Evolutionary conservation across 1,140 invertebrate genomes (phyloP).

Genomic region (Sycophila sp.): DNA sequence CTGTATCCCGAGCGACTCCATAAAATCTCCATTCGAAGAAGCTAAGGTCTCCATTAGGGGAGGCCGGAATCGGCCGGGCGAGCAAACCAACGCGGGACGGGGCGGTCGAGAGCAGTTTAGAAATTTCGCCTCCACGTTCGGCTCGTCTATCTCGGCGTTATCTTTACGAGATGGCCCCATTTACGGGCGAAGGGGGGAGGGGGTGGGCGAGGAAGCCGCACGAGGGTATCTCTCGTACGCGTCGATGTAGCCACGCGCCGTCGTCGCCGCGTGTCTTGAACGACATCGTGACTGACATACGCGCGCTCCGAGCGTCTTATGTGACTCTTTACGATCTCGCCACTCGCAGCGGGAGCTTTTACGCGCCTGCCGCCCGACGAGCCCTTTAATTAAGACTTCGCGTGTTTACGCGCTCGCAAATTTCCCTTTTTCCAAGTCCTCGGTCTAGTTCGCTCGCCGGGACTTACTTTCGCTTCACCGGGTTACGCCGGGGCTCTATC

Average conservation of each 20-base stretch:
- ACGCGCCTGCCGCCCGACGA: slow-evolving; percentile 16
- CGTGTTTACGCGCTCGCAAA: slow-evolving; percentile 24
- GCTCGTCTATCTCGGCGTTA: slow-evolving; percentile 29
- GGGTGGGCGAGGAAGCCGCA: not conserved
- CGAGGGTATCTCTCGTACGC: not conserved
- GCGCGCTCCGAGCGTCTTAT: slow-evolving; percentile 27
- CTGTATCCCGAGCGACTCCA: too few relatives aligned
- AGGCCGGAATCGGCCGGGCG: too few relatives aligned
- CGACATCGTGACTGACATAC: slow-evolving; percentile 35
- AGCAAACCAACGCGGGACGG: slow-evolving; percentile 19
- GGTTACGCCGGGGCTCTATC: too few relatives aligned
- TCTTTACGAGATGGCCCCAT: slow-evolving; percentile 30
- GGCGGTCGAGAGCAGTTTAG: slow-evolving; percentile 16
- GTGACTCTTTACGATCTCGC: slow-evolving; percentile 26
- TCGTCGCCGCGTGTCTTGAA: slow-evolving; percentile 14
- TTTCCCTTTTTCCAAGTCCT: not conserved
- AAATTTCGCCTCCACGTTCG: slow-evolving; percentile 28
- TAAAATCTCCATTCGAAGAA: slow-evolving; percentile 13
- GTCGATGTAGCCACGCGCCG: not conserved
- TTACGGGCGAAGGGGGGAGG: not conserved
- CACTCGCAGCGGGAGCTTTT: slow-evolving; percentile 5
- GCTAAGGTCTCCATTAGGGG: too few relatives aligned
- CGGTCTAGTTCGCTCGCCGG: not conserved
- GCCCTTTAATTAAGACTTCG: slow-evolving; percentile 32
- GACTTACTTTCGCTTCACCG: not conserved